A percentile compares a stretch with the other conserved stretches of the same genome.
phyloP scores from a whole-genome alignment of 2,797 vertebrate genomes.

The Liasis olivaceus region DNA sequence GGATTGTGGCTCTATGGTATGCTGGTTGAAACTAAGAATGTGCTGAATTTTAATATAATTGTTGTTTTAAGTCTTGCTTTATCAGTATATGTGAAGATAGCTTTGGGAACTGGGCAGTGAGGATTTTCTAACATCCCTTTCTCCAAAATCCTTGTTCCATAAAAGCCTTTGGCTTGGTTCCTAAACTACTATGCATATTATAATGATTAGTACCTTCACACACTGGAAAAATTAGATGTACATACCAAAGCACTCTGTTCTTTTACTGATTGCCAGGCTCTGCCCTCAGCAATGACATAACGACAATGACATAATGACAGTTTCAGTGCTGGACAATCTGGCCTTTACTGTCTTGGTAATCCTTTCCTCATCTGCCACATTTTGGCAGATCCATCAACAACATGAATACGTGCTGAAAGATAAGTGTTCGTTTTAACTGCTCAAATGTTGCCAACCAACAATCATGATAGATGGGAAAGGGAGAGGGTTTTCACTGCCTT shows the following conservation, averaged over 20 bases:
- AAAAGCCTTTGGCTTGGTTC: background rate
- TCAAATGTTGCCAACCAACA: background rate
- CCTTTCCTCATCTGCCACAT: background rate
- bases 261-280: background rate
- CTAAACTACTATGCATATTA: background rate
- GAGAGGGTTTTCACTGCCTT: background rate
- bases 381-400: constrained; percentile 16
- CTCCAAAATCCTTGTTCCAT: background rate
- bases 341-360: background rate
- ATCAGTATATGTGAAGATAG: background rate
- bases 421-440: constrained; percentile 4
- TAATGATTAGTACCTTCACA: background rate
- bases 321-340: background rate
- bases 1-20: background rate
- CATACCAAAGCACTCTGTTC: background rate
- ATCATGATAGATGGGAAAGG: constrained; percentile 1
- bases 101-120: background rate
- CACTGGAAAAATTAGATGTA: background rate
- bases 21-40: background rate
- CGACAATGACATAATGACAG: background rate
- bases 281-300: background rate
- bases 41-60: background rate
- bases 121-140: background rate
- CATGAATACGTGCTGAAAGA: background rate
- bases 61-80: background rate